Base-by-base conservation (phyloP, 2,797 vertebrate genomes). In the Syndactyla subalaris region DNA sequence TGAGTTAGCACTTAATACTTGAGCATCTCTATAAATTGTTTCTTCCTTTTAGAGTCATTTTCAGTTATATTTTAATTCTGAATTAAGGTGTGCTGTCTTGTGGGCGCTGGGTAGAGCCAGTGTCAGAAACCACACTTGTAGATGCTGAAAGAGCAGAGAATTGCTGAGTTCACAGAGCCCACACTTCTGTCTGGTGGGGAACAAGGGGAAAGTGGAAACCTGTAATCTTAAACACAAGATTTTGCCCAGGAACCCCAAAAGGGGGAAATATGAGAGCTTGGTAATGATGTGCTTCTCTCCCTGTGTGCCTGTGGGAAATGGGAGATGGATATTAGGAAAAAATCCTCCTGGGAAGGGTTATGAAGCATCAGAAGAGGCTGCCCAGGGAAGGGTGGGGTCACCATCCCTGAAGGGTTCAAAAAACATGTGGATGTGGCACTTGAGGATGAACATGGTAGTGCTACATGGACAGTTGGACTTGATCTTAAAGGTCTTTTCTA, bases 341-440 rank as follows among this genome's bases (percentile, higher is more conserved):
- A 6, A 9, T 57, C 57, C 49, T 52, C 0, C 0, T 46, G 45
- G 65, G 9, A 7, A 30, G 9, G 30, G 49, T 34, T 30, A 20
- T 5, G 16, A 30, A 24, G 20, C 5, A 4, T 6, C 74, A 26
- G 26, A 74, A 61, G 0, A 19, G 24, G 59, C 20, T 30, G 45
- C 16, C 58, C 24, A n/a, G 38, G 30, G 54, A 18, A 23, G 9
- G 52, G 21, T 34, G 57, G 14, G 22, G 14, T 30, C 49, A 27
- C 58, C 29, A 71, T 15, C 20, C 43, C 17, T 22, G n/a, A 38
- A 57, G 13, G 8, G 6, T 7, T 34, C 2, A 14, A 3, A 29
- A 36, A 49, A 14, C 0, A 0, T 8, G 10, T 14, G 27, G 2
- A 2, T 36, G 19, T 62, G 48, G 36, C 27, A 7, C 18, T 17